Base-by-base conservation (phyloP, 2,113 vertebrate genomes). In the Pogona vitticeps region DNA sequence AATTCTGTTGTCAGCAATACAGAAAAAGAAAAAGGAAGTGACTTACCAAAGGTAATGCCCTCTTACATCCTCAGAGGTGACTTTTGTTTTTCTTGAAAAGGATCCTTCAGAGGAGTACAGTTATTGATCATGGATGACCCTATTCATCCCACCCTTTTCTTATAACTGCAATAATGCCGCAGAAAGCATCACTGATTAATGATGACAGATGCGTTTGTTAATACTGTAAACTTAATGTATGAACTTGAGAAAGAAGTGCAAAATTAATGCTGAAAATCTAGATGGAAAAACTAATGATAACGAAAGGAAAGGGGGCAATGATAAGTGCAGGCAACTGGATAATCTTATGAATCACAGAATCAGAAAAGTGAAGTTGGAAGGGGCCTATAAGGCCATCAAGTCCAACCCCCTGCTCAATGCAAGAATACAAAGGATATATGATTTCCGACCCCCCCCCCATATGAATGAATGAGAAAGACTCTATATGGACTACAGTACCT, bases 151-250 rank as follows among this genome's bases (percentile, higher is more conserved):
- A 42, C 61, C 42, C 4, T 17, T 42, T 18, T 33, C 15, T 65
- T 63, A 31, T 40, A 65, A 65, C 7, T 56, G 23, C n/a, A 36
- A n/a, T 42, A n/a, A n/a, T n/a, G n/a, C n/a, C n/a, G n/a, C n/a
- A n/a, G n/a, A 58, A 72, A 2, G 42, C 42, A 58, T 75, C 73
- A 33, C 33, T 71, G 56, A 75, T 63, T 76, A 70, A 15, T 26
- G 33, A 67, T 82, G 28, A 40, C 28, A 75, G 14, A 2, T 33
- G 31, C 70, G 58, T 31, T 88, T 26, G 70, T 78, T 85, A 68
- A 72, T n/a, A n/a, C n/a, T n/a, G n/a, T n/a, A 42, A 0, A n/a
- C 14, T 40, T 36, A 73, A 89, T 56, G 67, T 33, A 4, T 0
- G 17, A 58, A 68, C 56, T 18, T 21, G 20, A 17, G 17, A 68